Evolutionary conservation across 2,888 invertebrate species (phyloP).

Genomic region (Gastrophysa polygoni): DNA sequence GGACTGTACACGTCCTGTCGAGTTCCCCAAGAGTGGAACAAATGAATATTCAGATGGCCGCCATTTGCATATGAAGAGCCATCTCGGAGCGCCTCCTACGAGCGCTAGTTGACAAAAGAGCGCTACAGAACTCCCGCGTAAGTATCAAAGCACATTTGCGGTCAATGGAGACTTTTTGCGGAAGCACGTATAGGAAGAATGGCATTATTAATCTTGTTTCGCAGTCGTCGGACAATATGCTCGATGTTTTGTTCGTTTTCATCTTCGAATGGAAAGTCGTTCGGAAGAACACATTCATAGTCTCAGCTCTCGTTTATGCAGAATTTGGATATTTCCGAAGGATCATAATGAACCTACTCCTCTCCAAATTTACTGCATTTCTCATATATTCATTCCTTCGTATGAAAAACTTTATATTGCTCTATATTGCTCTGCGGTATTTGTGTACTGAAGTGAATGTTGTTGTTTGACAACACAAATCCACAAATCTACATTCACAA

Average conservation of each 20-base stretch:
- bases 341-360: too few relatives aligned
- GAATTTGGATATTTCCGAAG: too few relatives aligned
- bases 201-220: conserved; percentile 11
- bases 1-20: conserved; percentile 44
- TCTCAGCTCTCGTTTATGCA: too few relatives aligned
- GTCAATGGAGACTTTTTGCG: conserved; percentile 13
- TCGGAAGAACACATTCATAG: too few relatives aligned
- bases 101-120: conserved; percentile 38
- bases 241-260: background rate
- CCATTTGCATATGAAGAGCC: conserved; percentile 55
- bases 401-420: too few relatives aligned
- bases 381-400: too few relatives aligned
- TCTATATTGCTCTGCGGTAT: too few relatives aligned
- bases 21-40: conserved; percentile 45
- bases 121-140: conserved; percentile 6
- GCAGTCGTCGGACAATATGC: background rate
- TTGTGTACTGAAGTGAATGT: too few relatives aligned
- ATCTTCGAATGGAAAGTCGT: too few relatives aligned
- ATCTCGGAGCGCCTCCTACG: conserved; percentile 38
- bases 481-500: too few relatives aligned
- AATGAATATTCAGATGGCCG: conserved; percentile 54
- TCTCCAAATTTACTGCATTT: too few relatives aligned
- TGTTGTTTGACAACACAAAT: too few relatives aligned
- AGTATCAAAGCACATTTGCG: conserved; percentile 36
- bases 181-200: conserved; percentile 7